phyloP scores from a whole-genome alignment of 2,113 vertebrate species.

The Anguilla japonica region DNA sequence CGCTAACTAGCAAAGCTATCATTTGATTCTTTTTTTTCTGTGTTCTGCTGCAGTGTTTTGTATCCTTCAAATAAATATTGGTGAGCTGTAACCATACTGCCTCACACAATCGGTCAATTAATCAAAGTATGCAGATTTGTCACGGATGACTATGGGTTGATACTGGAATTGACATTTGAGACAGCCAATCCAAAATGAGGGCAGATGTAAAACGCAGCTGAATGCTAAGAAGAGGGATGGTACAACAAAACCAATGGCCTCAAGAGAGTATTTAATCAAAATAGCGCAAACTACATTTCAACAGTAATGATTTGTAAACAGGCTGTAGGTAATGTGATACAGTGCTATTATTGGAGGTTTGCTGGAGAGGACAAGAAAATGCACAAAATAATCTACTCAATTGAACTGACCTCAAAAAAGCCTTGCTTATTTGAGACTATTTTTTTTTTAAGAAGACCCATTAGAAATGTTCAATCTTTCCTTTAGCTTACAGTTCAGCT shows the following conservation, averaged over 20 bases:
- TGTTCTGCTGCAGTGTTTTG: too few species aligned
- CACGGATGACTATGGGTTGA: too few species aligned
- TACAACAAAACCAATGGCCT: background rate
- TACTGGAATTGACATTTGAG: too few species aligned
- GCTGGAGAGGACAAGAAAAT: background rate
- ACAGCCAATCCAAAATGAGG: background rate
- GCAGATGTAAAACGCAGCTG: background rate
- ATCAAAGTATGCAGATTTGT: too few species aligned
- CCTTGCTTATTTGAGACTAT: background rate
- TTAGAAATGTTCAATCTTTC: background rate
- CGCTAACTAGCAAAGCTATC: too few species aligned
- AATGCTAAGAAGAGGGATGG: background rate
- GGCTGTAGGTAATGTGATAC: background rate
- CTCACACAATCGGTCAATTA: too few species aligned
- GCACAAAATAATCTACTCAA: background rate
- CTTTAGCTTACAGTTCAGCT: background rate
- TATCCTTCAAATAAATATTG: background rate
- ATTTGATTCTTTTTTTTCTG: too few species aligned
- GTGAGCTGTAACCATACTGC: background rate
- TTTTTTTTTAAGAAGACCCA: background rate
- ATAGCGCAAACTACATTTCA: background rate
- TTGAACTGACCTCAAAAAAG: background rate
- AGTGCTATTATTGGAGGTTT: conserved; percentile 14
- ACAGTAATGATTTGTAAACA: background rate
- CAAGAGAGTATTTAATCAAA: too few species aligned